These are phyloP conservation scores for Mus caroli DNA, from an alignment of 2,797 vertebrate species.

Conservation along the genomic window DNA sequence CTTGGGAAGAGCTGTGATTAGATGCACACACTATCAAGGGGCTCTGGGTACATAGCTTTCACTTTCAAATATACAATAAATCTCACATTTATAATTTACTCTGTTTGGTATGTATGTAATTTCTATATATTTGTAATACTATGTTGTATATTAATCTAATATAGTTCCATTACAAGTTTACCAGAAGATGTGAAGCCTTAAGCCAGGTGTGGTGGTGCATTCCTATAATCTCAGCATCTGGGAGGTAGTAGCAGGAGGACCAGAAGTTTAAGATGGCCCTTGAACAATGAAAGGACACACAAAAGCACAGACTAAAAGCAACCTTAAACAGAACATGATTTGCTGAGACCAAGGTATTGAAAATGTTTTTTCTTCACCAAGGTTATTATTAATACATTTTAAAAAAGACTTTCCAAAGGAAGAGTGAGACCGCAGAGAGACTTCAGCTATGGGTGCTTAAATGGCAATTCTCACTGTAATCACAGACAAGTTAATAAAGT, in stretches of 20 bases:
- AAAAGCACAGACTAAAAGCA: background rate
- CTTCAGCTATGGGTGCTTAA: background rate
- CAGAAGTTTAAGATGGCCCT: background rate
- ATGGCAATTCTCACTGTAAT: background rate
- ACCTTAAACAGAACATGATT: background rate
- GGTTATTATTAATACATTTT: slow-evolving; percentile 28
- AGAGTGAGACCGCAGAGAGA: slow-evolving; percentile 41
- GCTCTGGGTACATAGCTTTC: background rate
- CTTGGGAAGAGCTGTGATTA: background rate
- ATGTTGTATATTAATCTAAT: background rate
- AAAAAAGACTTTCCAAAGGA: slow-evolving; percentile 47
- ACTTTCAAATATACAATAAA: background rate
- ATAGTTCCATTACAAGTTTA: slow-evolving; percentile 20
- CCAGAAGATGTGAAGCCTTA: background rate
- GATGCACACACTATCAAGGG: background rate
- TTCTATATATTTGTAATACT: background rate
- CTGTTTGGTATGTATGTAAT: background rate
- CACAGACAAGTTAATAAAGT: slow-evolving; percentile 49
- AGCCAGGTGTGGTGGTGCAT: background rate
- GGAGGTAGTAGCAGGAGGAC: background rate
- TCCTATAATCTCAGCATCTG: background rate
- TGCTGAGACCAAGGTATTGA: background rate
- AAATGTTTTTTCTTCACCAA: slow-evolving; percentile 52
- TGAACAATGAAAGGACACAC: slow-evolving; percentile 13
- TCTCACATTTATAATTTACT: background rate